Evolutionary conservation across 1,140 invertebrate genomes (phyloP).

Genomic region (Heliothis virescens): DNA sequence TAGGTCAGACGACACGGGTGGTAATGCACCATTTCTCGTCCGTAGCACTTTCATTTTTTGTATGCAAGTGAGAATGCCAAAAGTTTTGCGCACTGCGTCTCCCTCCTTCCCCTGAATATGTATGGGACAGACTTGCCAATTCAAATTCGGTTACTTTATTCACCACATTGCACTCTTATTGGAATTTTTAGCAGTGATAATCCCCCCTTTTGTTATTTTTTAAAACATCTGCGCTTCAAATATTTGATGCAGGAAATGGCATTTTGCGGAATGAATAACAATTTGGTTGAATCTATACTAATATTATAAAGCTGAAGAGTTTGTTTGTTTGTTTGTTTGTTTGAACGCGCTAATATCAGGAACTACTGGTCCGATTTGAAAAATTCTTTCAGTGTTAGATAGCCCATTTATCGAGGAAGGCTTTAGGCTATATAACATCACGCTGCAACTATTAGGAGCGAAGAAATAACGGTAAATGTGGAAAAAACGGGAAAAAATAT

Average conservation of each 20-base stretch:
- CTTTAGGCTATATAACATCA: too few relatives aligned
- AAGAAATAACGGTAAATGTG: too few relatives aligned
- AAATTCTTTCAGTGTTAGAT: too few relatives aligned
- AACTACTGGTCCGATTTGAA: too few relatives aligned
- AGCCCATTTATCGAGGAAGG: too few relatives aligned
- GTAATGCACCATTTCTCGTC: conserved; percentile 69
- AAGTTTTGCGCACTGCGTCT: conserved; percentile 84
- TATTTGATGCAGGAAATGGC: conserved; percentile 7
- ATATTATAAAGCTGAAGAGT: too few relatives aligned
- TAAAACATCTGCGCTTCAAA: conserved; percentile 19
- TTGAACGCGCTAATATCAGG: too few relatives aligned
- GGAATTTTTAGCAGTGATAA: conserved; percentile 60
- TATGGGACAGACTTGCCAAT: conserved; percentile 81
- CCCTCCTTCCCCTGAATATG: conserved; percentile 78
- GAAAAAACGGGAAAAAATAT: too few relatives aligned
- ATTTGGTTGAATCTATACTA: too few relatives aligned
- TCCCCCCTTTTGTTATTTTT: conserved; percentile 42
- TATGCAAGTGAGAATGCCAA: conserved; percentile 85
- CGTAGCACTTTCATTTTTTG: conserved; percentile 81
- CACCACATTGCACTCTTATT: conserved; percentile 68
- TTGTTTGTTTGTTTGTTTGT: too few relatives aligned
- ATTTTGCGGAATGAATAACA: conserved; percentile 15
- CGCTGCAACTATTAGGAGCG: too few relatives aligned
- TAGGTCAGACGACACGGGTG: conserved; percentile 66
- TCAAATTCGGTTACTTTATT: conserved; percentile 78